Conservation (phyloP, 2,888 invertebrate species). For the Coleophora deauratella region DNA sequence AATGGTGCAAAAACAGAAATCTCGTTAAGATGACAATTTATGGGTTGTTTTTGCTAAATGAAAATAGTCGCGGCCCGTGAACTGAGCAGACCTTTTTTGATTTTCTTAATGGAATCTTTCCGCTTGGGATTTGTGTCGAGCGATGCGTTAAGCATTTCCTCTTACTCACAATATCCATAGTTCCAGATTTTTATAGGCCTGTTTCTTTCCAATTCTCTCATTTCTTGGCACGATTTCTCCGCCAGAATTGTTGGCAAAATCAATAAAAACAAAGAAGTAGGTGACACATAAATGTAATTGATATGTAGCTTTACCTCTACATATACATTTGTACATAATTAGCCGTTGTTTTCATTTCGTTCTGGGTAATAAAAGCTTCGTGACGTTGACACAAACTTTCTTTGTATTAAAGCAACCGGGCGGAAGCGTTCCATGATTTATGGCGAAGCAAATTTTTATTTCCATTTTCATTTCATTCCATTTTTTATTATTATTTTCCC, state of each 20-base stretch:
- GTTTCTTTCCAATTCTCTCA: conserved; percentile 17
- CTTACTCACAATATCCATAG: conserved; percentile 41
- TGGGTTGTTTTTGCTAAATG: conserved; percentile 75
- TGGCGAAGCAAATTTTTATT: conserved; percentile 71
- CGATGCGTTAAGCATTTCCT: conserved; percentile 55
- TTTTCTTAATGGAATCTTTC: conserved; percentile 74
- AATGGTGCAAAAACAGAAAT: conserved; percentile 66
- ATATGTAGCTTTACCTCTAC: not conserved
- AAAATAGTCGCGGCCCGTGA: conserved; percentile 69
- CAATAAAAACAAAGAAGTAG: too few species aligned
- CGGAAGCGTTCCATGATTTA: conserved; percentile 70
- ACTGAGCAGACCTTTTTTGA: conserved; percentile 70
- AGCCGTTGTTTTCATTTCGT: conserved; percentile 33
- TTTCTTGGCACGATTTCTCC: not conserved
- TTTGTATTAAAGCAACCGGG: conserved; percentile 58
- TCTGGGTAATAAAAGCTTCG: conserved; percentile 40
- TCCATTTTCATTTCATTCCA: conserved; percentile 62
- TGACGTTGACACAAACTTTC: conserved; percentile 60
- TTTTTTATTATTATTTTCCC: conserved; percentile 61
- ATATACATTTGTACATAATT: conserved; percentile 21
- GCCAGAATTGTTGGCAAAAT: too few species aligned
- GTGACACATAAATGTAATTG: not conserved
- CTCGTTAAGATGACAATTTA: conserved; percentile 75
- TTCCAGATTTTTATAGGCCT: conserved; percentile 35
- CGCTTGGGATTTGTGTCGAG: conserved; percentile 68